A percentile compares a stretch with the other conserved stretches of the same genome.
Conservation (phyloP, 2,113 vertebrate genomes). For the Argyrosomus japonicus region DNA sequence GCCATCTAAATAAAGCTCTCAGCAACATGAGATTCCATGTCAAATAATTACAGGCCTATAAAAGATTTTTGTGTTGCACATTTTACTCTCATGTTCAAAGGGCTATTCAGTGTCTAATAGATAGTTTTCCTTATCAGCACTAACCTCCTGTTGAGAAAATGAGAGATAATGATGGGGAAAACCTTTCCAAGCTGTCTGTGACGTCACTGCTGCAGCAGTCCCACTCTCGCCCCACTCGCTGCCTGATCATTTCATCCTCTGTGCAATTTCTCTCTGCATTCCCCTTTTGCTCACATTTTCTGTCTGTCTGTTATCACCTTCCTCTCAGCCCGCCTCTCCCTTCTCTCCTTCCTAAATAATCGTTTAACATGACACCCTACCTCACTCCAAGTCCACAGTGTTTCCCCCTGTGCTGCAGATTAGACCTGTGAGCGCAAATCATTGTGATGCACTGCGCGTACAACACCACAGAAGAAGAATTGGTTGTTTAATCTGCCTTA, state of each 20-base stretch:
- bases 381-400: slow-evolving; percentile 21
- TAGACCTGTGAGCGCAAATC: slow-evolving; percentile 30
- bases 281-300: background rate
- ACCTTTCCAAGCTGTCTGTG: slow-evolving; percentile 60
- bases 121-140: slow-evolving; percentile 41
- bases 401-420: slow-evolving; percentile 43
- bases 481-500: slow-evolving; percentile 58
- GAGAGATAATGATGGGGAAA: slow-evolving; percentile 44
- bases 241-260: background rate
- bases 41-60: slow-evolving; percentile 38
- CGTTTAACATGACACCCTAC: background rate
- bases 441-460: slow-evolving; percentile 61
- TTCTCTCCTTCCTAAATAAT: slow-evolving; percentile 2
- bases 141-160: slow-evolving; percentile 55
- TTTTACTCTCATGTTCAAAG: slow-evolving; percentile 25
- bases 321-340: background rate
- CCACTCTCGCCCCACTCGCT: slow-evolving; percentile 8
- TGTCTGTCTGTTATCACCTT: background rate
- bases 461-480: slow-evolving; percentile 39
- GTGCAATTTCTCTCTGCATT: slow-evolving; percentile 9
- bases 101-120: slow-evolving; percentile 35
- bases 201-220: slow-evolving; percentile 58
- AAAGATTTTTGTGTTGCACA: slow-evolving; percentile 10
- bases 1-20: background rate
- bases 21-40: slow-evolving; percentile 13